Conservation (phyloP, 2,113 vertebrate species). For the Microcebus jonahi region DNA sequence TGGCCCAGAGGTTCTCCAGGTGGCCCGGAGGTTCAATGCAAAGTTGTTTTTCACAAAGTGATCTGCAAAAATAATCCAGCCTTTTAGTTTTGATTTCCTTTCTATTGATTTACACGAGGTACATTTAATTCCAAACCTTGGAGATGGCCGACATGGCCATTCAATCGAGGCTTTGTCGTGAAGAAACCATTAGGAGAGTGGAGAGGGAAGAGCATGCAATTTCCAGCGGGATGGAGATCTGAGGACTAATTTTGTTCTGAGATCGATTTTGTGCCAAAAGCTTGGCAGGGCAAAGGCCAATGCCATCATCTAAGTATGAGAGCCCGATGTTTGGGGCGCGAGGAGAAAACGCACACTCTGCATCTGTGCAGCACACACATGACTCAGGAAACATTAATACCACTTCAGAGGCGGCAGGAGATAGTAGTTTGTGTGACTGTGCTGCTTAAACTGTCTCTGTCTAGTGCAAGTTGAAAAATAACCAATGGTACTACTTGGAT, state of each 20-base stretch:
- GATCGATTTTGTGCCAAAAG: slow-evolving; percentile 63
- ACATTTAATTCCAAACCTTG: slow-evolving; percentile 83
- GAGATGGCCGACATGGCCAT: slow-evolving; percentile 75
- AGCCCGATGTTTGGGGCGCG: background rate
- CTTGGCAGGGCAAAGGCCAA: background rate
- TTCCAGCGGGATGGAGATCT: slow-evolving; percentile 61
- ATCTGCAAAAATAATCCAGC: slow-evolving; percentile 71
- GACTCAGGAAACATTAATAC: background rate
- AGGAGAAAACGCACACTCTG: accelerated
- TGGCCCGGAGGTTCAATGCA: slow-evolving; percentile 69
- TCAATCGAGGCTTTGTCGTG: slow-evolving; percentile 79
- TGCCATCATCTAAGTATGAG: background rate
- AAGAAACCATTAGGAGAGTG: slow-evolving; percentile 84
- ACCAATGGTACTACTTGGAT: accelerated
- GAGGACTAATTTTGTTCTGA: slow-evolving; percentile 75
- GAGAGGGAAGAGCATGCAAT: slow-evolving; percentile 68
- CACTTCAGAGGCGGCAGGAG: accelerated
- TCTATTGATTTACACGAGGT: slow-evolving; percentile 83
- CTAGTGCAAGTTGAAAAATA: too few species aligned
- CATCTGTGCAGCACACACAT: background rate
- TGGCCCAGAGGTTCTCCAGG: slow-evolving; percentile 19
- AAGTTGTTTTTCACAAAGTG: slow-evolving; percentile 66
- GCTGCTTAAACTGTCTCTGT: background rate
- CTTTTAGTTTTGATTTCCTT: slow-evolving; percentile 81
- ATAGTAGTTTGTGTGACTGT: accelerated